Conservation (phyloP, 92 coral and sea anemone genomes). For the Metridium senile region DNA sequence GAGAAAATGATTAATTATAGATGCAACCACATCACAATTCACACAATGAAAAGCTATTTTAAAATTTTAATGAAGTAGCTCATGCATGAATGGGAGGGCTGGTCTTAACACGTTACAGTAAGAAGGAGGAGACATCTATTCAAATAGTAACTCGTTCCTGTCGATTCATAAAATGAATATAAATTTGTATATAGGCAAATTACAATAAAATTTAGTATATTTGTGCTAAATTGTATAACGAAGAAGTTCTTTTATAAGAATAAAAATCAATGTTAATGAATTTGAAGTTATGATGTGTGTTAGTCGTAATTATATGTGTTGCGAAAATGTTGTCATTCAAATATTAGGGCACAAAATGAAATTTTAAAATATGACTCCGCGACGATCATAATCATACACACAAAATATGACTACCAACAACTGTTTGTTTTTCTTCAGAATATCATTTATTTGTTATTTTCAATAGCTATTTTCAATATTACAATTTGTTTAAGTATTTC, state of each 20-base stretch:
- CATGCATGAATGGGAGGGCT: neutral
- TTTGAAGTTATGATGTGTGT: neutral
- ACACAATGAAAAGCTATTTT: neutral
- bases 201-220: neutral
- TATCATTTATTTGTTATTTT: no score
- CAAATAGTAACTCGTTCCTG: neutral
- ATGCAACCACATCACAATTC: neutral
- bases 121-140: neutral
- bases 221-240: no score
- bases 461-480: no score
- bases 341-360: no score
- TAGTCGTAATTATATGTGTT: no score
- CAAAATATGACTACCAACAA: no score
- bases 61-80: neutral
- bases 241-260: neutral
- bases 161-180: neutral
- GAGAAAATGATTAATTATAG: no score
- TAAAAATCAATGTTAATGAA: neutral
- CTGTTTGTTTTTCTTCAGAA: no score
- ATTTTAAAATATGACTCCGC: no score
- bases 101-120: neutral
- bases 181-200: neutral
- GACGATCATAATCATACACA: no score
- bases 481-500: neutral
- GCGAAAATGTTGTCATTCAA: no score